Base-by-base conservation (phyloP, 2,888 invertebrate genomes). In the Pristionchus fissidentatus region DNA sequence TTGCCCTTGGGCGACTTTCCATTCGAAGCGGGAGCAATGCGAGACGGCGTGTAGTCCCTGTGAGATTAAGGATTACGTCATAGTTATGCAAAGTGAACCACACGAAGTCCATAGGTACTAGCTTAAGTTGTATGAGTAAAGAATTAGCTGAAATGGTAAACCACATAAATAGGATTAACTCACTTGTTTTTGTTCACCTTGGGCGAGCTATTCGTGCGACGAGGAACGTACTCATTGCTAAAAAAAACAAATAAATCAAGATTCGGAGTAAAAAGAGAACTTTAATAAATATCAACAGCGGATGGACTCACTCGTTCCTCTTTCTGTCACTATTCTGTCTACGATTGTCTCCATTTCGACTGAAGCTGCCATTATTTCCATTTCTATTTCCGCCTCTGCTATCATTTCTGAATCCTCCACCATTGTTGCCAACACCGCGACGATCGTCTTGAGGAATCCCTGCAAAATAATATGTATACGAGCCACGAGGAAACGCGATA, bases 161-260 rank as follows among this genome's bases (percentile, higher is more conserved):
- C n/a, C n/a, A n/a, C n/a, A n/a, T n/a, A 52, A 4, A 52, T 3
- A 15, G n/a, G 52, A 3, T 26, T 3, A 22, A 70, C 70, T 70
- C 70, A 70, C 70, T 70, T 70, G 41, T 70, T 70, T 41, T 38
- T 66, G 35, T 8, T 19, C 38, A 43, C 41, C 70, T 70, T 70
- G 70, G 70, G 70, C 70, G 70, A 70, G 0, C 41, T 41, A 13
- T n/a, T 70, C 70, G 43, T 41, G 41, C 70, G 70, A 15, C 70
- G 70, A 70, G 70, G 70, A 22, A 26, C 70, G 70, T 43, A 8
- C 10, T 70, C 70, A 70, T 41, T 43, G n/a, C 62, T 10, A n/a
- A 55, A 55, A 13, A n/a, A n/a, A n/a, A n/a, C n/a, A n/a, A n/a
- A n/a, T n/a, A n/a, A n/a, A n/a, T n/a, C n/a, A n/a, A n/a, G n/a